Evolutionary conservation across 1,140 invertebrate genomes (phyloP), one percentile per base, ranked within the genome.

Genomic region (Bombus cullumanus): DNA sequence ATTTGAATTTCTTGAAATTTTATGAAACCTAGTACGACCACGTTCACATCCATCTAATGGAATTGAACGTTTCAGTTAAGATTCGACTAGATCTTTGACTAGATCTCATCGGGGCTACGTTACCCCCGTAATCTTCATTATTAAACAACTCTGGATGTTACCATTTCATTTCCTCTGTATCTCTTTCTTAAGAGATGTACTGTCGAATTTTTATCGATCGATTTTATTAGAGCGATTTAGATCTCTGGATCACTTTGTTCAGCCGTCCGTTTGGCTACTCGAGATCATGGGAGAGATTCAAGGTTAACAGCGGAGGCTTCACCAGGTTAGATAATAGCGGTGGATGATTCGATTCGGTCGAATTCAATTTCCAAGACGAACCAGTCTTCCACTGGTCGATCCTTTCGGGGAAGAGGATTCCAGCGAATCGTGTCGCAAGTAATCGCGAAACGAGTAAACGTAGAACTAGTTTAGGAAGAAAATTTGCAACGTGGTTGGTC

Each of bases 401-500:
- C 62, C 34, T 53, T n/a, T 41, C 41, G 72, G 9, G 34, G 39
- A 22, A 13, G 39, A 59, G n/a, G 39, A 18, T 59, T 22, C 22
- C 8, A 62, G 59, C 41, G 73, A 43, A 37, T 66, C 59, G 71
- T 76, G 81, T 57, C 62, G 81, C 18, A 41, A 78, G 28, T 43
- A 31, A 25, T 57, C 28, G 34, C 59, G 28, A 62, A 62, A 62
- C 31, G n/a, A 34, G 34, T 1, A 28, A 47, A 39, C 34, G 73
- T 15, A 9, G 25, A 76, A 47, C 53, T 4, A n/a, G 71, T 64
- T 28, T 2, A 10, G 15, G 2, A 10, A 39, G n/a, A 68, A 25
- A 68, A 69, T 39, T 57, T 28, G 39, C 62, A 53, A 66, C 57
- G 59, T 10, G 22, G 18, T 2, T 31, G 31, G 10, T 34, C 25